phyloP scores from a whole-genome alignment of 2,888 invertebrate genomes.

The Agelastica alni region DNA sequence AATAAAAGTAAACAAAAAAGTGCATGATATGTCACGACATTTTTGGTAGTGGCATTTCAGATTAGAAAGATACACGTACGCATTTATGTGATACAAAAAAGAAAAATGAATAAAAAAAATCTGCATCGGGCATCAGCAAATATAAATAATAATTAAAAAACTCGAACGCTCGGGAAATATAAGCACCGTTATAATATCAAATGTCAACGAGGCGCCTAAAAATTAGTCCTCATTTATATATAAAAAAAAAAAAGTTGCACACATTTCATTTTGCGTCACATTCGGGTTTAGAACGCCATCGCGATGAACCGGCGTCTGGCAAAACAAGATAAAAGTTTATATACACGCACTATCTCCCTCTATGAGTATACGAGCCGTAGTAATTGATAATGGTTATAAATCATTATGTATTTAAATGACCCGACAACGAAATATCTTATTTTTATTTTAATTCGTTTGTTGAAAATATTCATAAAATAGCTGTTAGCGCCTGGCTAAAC shows the following conservation, averaged over 20 bases:
- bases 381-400: slow-evolving; percentile 54
- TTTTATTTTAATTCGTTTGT: too few species aligned
- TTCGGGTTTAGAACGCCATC: slow-evolving; percentile 37
- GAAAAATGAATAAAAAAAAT: slow-evolving; percentile 19
- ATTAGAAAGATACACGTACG: slow-evolving; percentile 11
- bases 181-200: slow-evolving; percentile 44
- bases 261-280: slow-evolving; percentile 43
- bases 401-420: slow-evolving; percentile 52
- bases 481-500: too few species aligned
- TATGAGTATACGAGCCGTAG: slow-evolving; percentile 50
- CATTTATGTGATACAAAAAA: slow-evolving; percentile 9
- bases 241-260: slow-evolving; percentile 40
- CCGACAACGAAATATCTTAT: neutral
- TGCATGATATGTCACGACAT: neutral
- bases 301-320: slow-evolving; percentile 48
- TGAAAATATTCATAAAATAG: too few species aligned
- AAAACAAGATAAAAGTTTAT: slow-evolving; percentile 52
- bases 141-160: slow-evolving; percentile 44
- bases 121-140: slow-evolving; percentile 18
- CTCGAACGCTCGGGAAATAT: slow-evolving; percentile 29
- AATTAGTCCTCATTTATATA: slow-evolving; percentile 36
- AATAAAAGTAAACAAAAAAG: neutral
- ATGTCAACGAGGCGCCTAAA: slow-evolving; percentile 44
- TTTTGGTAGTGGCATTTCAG: neutral
- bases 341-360: slow-evolving; percentile 35